Conservation (phyloP, 2,797 vertebrate genomes). For the Cryptoblepharus egeriae region DNA sequence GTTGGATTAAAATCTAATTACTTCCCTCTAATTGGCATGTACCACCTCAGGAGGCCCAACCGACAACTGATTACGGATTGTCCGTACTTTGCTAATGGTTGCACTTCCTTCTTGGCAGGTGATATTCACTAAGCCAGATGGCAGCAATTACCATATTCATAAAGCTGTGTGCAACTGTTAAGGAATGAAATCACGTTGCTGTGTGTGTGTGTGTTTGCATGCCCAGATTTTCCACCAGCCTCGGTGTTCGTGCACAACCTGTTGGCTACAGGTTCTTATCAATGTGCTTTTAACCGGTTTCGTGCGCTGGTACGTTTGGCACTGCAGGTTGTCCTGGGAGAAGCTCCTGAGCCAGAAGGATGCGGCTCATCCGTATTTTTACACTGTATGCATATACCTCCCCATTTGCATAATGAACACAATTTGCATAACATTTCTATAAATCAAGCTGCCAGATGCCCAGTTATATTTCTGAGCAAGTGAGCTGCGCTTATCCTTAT, state of each 20-base stretch:
- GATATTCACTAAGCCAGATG: slow-evolving; percentile 59
- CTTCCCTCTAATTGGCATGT: slow-evolving; percentile 57
- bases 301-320: not conserved
- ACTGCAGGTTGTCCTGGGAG: not conserved
- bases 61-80: slow-evolving; percentile 42
- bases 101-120: slow-evolving; percentile 53
- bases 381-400: not conserved
- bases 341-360: not conserved
- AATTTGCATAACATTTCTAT: not conserved
- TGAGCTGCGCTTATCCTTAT: not conserved
- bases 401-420: not conserved
- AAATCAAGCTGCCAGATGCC: not conserved
- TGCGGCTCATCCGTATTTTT: not conserved
- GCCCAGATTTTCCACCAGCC: too few species aligned
- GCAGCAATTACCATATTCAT: slow-evolving; percentile 40
- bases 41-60: slow-evolving; percentile 30
- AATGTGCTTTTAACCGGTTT: not conserved
- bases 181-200: slow-evolving; percentile 22
- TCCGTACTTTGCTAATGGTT: slow-evolving; percentile 46
- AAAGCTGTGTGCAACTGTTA: slow-evolving; percentile 35
- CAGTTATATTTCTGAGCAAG: not conserved
- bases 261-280: too few species aligned
- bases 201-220: not conserved
- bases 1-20: slow-evolving; percentile 56
- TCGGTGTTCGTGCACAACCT: not conserved